Conservation (phyloP, 2,888 invertebrate genomes). For the Eupithecia insigniata region DNA sequence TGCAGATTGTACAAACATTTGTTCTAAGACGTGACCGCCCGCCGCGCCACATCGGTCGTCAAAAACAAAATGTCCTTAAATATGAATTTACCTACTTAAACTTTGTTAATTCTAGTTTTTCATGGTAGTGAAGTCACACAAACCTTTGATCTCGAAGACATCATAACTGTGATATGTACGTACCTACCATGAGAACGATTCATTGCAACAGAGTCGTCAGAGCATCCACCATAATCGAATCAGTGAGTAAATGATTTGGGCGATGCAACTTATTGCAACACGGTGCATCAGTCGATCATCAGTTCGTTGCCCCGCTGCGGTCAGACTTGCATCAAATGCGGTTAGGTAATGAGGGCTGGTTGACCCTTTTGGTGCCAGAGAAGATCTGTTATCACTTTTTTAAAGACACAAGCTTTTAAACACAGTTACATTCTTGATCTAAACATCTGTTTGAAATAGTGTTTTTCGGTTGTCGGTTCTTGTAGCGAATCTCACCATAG, state of each 20-base stretch:
- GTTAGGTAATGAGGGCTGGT: slow-evolving; percentile 52
- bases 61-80: no score
- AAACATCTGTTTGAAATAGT: not conserved
- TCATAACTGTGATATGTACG: not conserved
- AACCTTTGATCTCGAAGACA: not conserved
- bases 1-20: no score
- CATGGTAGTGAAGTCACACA: not conserved
- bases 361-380: slow-evolving; percentile 52
- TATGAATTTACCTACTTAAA: no score
- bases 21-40: no score
- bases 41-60: no score
- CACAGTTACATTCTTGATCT: no score
- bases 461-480: not conserved
- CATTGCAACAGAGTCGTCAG: slow-evolving; percentile 14
- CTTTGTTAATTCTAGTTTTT: no score
- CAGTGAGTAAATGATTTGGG: slow-evolving; percentile 33
- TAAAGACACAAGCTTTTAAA: no score
- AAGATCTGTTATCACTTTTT: slow-evolving; percentile 31
- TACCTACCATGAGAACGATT: slow-evolving; percentile 1
- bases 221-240: slow-evolving; percentile 2
- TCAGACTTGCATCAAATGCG: slow-evolving; percentile 64
- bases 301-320: slow-evolving; percentile 70
- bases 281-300: slow-evolving; percentile 46
- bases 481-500: not conserved
- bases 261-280: slow-evolving; percentile 38